Conservation (phyloP, 1,140 invertebrate genomes). For the Aphelinus certus region DNA sequence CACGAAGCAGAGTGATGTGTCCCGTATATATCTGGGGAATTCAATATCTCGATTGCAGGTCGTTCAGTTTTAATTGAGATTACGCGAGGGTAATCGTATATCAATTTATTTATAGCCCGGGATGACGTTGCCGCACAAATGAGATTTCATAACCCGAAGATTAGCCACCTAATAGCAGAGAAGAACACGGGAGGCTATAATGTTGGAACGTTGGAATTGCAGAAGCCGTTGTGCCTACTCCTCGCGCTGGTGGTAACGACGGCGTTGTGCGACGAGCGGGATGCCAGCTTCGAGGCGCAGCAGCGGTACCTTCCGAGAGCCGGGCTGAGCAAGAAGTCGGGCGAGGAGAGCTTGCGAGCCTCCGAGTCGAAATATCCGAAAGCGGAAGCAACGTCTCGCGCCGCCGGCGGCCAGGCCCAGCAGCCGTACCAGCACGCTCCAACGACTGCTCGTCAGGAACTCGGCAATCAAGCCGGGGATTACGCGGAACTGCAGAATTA, state of each 20-base stretch:
- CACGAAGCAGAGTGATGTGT: too few relatives aligned
- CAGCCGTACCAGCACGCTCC: constrained; percentile 47
- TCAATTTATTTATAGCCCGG: too few relatives aligned
- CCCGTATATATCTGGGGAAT: too few relatives aligned
- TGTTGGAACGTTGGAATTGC: not conserved
- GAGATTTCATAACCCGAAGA: too few relatives aligned
- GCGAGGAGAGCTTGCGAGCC: constrained; percentile 38
- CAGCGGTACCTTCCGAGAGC: not conserved
- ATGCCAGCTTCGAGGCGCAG: not conserved
- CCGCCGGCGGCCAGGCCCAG: not conserved
- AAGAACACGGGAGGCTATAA: too few relatives aligned
- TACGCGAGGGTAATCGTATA: too few relatives aligned
- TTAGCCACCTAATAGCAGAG: too few relatives aligned
- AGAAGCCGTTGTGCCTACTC: constrained; percentile 6
- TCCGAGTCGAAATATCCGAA: constrained; percentile 49
- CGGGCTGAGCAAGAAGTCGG: not conserved
- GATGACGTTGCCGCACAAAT: too few relatives aligned
- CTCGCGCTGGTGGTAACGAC: not conserved
- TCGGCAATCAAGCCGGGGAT: constrained; percentile 35
- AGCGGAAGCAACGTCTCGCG: constrained; percentile 36
- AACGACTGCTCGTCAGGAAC: constrained; percentile 24
- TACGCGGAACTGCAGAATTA: constrained; percentile 33
- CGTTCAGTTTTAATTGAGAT: too few relatives aligned
- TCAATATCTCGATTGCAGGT: too few relatives aligned
- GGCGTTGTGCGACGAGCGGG: constrained; percentile 28